Conservation (phyloP, 2,797 vertebrate genomes). For the Melanogrammus aeglefinus region DNA sequence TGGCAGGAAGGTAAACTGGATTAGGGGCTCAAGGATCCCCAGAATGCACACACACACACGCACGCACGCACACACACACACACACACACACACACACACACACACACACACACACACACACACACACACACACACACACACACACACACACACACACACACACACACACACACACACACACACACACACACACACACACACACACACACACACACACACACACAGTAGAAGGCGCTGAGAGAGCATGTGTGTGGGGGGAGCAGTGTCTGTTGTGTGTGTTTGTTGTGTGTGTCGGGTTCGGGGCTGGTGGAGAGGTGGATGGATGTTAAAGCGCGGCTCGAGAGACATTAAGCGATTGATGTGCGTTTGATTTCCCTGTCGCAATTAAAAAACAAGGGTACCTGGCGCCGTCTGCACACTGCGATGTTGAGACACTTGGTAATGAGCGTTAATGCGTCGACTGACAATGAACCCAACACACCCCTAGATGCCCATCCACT, state of each 20-base stretch:
- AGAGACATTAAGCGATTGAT: not conserved
- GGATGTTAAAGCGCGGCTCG: not conserved
- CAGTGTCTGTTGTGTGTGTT: slow-evolving; percentile 13
- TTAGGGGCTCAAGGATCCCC: slow-evolving; percentile 43
- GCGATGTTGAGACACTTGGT: slow-evolving; percentile 44
- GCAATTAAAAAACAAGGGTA: not conserved
- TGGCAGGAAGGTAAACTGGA: slow-evolving; percentile 47
- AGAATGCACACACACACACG: slow-evolving; percentile 23
- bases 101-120: slow-evolving; percentile 12
- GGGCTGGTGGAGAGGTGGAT: not conserved
- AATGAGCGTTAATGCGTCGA: slow-evolving; percentile 3
- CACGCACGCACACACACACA: not conserved
- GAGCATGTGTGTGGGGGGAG: slow-evolving; percentile 29
- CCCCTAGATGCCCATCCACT: too few relatives aligned
- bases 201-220: not conserved
- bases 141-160: too few relatives aligned
- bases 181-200: slow-evolving; percentile 7
- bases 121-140: too few relatives aligned
- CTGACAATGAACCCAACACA: not conserved
- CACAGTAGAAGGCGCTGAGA: too few relatives aligned
- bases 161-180: slow-evolving; percentile 23
- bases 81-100: too few relatives aligned
- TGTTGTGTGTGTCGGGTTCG: not conserved
- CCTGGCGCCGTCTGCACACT: not conserved
- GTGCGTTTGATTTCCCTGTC: slow-evolving; percentile 13